These are phyloP conservation scores for Frieseomelitta varia DNA, from an alignment of 1,140 invertebrate species.

Conservation along the genomic window DNA sequence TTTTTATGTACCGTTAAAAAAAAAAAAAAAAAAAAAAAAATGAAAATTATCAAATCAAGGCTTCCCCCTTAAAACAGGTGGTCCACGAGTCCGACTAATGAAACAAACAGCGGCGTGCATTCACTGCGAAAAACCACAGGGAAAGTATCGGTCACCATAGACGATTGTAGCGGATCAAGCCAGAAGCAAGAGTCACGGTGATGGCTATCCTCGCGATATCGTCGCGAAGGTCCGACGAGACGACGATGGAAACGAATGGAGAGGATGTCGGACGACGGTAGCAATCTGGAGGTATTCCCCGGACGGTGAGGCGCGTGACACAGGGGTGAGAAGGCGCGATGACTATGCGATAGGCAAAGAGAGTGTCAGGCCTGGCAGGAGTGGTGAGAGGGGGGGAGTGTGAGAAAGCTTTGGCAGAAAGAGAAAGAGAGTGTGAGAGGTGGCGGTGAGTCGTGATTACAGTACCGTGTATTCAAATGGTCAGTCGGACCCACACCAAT, in stretches of 20 bases:
- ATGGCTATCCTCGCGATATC: conserved; percentile 43
- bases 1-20: too few relatives aligned
- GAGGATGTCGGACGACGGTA: conserved; percentile 60
- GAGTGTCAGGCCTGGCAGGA: conserved; percentile 55
- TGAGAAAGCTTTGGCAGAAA: conserved; percentile 43
- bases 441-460: conserved; percentile 78
- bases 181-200: neutral
- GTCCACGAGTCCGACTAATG: neutral
- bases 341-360: conserved; percentile 74
- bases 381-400: conserved; percentile 43
- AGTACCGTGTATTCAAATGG: conserved; percentile 82
- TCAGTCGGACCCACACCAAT: conserved; percentile 81
- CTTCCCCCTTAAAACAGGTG: neutral
- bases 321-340: conserved; percentile 74
- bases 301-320: conserved; percentile 61
- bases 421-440: conserved; percentile 20
- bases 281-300: conserved; percentile 77
- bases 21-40: too few relatives aligned
- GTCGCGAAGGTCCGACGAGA: conserved; percentile 57
- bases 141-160: conserved; percentile 10
- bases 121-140: neutral
- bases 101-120: neutral
- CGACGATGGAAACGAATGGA: conserved; percentile 67
- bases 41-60: neutral
- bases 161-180: neutral